Base-by-base conservation (phyloP, 2,797 vertebrate genomes). In the Scyliorhinus canicula region DNA sequence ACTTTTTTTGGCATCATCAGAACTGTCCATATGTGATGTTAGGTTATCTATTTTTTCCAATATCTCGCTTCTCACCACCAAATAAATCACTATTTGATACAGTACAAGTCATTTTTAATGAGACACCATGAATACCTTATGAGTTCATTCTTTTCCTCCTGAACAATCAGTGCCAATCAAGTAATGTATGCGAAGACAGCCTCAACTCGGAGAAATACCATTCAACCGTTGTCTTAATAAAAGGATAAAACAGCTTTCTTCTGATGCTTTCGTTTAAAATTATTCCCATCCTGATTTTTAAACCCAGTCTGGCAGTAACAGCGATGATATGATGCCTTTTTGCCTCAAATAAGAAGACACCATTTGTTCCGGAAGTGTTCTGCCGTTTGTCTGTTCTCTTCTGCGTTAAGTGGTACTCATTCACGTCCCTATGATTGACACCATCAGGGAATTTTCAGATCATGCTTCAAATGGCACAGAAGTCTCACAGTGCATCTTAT, bases 51-150 rank as follows among this genome's bases (percentile, higher is more conserved):
- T 5, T n/a, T 91, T 91, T 91, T 21, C 57, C 44, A 2, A 16
- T 40, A 21, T 63, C 16, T 19, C 40, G 55, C 24, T 2, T 91
- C 88, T 9, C 19, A 44, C n/a, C n/a, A 40, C 35, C 1, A 63
- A 40, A 31, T 91, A 57, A 91, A 3, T 91, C 57, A n/a, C 52
- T 88, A 4, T 35, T 57, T 88, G 50, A 88, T 88, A 88, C 4
- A 35, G 26, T 88, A 31, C 85, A 57, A 19, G 35, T 91, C 88
- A 86, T 91, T 88, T 91, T 63, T 91, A 91, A 63, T 63, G 60
- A 91, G 55, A 91, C 57, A 63, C 21, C 14, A 91, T 44, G n/a
- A 91, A 91, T 88, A 35, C 35, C 52, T 60, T 88, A 57, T 88
- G 52, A 57, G n/a, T 35, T 9, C 88, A 40, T 63, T 91, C 55